phyloP scores from a whole-genome alignment of 2,888 invertebrate species.

The Thera obeliscata region DNA sequence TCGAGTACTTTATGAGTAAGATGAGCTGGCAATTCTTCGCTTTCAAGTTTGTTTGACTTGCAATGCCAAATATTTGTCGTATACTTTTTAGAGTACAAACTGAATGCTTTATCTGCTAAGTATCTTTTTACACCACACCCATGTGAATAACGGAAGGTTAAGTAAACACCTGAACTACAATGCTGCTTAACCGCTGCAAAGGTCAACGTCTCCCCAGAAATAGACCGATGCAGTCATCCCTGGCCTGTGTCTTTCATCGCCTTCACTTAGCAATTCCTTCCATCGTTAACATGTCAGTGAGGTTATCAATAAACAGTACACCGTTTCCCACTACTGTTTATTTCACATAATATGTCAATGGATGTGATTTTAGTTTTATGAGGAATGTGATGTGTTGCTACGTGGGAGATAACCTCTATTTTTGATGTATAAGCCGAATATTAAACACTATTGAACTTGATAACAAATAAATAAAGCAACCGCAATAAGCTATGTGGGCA shows the following conservation, averaged over 20 bases:
- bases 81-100: neutral
- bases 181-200: constrained; percentile 33
- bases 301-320: constrained; percentile 72
- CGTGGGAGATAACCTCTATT: constrained; percentile 18
- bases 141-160: constrained; percentile 22
- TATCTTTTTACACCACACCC: neutral
- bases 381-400: constrained; percentile 16
- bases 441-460: constrained; percentile 5
- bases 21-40: neutral
- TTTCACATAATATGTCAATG: constrained; percentile 54
- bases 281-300: constrained; percentile 78
- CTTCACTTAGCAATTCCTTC: constrained; percentile 70
- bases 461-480: constrained; percentile 8
- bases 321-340: constrained; percentile 55
- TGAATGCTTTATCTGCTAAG: neutral
- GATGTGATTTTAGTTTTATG: constrained; percentile 45
- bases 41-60: neutral
- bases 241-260: constrained; percentile 76
- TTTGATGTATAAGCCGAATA: constrained; percentile 10
- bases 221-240: constrained; percentile 66
- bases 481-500: constrained; percentile 23
- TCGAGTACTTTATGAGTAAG: neutral
- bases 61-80: neutral
- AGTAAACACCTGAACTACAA: constrained; percentile 29
- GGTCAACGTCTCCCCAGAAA: constrained; percentile 81